Evolutionary conservation across 23 tunicate species (phyloP).

Genomic region (Ascidia mentula): DNA sequence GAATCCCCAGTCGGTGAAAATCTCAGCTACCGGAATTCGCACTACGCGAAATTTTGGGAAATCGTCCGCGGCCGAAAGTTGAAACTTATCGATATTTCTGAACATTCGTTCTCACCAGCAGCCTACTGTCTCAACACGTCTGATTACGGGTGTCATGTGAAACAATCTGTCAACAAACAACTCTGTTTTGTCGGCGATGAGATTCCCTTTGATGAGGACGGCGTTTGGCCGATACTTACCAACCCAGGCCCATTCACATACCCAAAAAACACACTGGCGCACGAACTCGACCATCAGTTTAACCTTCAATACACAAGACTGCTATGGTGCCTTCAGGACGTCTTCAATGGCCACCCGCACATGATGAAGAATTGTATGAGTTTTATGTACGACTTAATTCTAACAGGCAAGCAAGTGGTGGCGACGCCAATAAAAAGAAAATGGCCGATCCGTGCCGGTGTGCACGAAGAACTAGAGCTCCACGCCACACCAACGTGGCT

Average conservation of each 20-base stretch:
- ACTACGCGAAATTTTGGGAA: slow-evolving; percentile 40
- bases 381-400: slow-evolving; percentile 41
- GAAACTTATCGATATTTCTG: not conserved
- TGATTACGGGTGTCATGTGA: slow-evolving; percentile 10
- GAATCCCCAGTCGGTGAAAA: not conserved
- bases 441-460: not conserved
- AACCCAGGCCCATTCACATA: slow-evolving; percentile 26
- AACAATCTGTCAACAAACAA: not conserved
- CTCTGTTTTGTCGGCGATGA: slow-evolving; percentile 36
- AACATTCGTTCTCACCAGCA: not conserved
- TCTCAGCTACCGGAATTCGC: slow-evolving; percentile 16
- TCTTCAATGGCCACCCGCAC: slow-evolving; percentile 26
- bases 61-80: slow-evolving; percentile 42
- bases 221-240: slow-evolving; percentile 56
- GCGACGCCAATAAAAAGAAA: slow-evolving; percentile 20
- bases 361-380: slow-evolving; percentile 34
- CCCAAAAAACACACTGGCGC: slow-evolving; percentile 20
- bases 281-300: slow-evolving; percentile 18
- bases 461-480: not conserved
- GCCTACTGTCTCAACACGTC: not conserved
- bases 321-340: slow-evolving; percentile 35
- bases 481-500: slow-evolving; percentile 20
- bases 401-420: slow-evolving; percentile 31
- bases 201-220: slow-evolving; percentile 36
- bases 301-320: slow-evolving; percentile 42